These are phyloP conservation scores for Micrasema longulum DNA, from an alignment of 1,140 invertebrate species.

Conservation along the genomic window DNA sequence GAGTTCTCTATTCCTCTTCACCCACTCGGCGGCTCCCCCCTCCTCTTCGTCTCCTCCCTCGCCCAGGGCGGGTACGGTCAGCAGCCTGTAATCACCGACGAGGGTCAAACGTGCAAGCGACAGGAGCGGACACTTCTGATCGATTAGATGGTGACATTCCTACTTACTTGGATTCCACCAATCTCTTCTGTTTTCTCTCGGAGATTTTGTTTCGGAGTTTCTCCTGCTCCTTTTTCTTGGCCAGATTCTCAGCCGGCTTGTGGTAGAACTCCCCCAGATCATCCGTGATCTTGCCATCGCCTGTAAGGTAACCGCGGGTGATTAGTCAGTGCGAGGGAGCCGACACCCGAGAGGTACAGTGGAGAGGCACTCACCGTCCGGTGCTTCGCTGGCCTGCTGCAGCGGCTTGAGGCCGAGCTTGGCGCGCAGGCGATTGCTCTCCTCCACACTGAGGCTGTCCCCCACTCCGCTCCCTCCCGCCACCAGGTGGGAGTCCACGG, in stretches of 20 bases:
- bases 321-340: no score
- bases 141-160: no score
- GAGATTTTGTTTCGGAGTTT: conserved; percentile 86
- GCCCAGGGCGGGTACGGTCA: conserved; percentile 67
- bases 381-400: conserved; percentile 71
- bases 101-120: no score
- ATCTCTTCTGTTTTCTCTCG: conserved; percentile 82
- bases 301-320: no score
- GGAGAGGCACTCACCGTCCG: conserved; percentile 8
- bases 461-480: conserved; percentile 70
- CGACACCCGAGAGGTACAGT: no score
- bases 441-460: conserved; percentile 66
- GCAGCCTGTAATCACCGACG: conserved; percentile 56
- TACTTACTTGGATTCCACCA: conserved; percentile 77
- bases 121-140: no score
- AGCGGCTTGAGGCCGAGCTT: conserved; percentile 95
- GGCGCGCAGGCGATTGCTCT: conserved; percentile 91
- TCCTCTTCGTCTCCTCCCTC: conserved; percentile 78
- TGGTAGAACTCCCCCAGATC: conserved; percentile 93
- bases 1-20: conserved; percentile 82
- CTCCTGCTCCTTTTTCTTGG: conserved; percentile 80
- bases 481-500: conserved; percentile 63
- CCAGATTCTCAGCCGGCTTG: conserved; percentile 87
- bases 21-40: conserved; percentile 82
- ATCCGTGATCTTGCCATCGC: conserved; percentile 74